phyloP scores from a whole-genome alignment of 2,113 vertebrate species.

The Rhineura floridana region DNA sequence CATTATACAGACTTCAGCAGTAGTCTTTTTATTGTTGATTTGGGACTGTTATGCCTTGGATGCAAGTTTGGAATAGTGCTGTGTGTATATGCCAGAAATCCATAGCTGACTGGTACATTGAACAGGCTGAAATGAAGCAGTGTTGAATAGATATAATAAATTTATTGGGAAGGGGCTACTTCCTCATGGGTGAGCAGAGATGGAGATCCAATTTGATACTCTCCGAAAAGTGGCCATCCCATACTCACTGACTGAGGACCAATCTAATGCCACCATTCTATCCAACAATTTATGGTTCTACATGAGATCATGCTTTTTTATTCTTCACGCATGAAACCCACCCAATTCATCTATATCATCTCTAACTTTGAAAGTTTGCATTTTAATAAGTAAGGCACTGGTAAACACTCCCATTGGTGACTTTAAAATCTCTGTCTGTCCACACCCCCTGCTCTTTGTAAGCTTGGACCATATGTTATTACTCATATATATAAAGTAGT shows the following conservation, averaged over 20 bases:
- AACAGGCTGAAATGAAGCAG: not conserved
- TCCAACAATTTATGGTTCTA: not conserved
- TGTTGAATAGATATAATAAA: not conserved
- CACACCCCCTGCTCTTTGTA: not conserved
- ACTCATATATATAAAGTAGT: conserved; percentile 29
- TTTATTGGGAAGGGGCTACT: not conserved
- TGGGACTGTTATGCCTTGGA: not conserved
- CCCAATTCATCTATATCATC: not conserved
- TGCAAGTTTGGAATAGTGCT: not conserved
- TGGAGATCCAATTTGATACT: not conserved
- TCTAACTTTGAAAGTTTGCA: not conserved
- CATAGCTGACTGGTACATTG: not conserved
- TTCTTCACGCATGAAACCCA: not conserved
- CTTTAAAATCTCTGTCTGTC: conserved; percentile 1
- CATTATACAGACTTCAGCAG: not conserved
- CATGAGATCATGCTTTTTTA: not conserved
- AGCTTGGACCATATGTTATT: conserved; percentile 1
- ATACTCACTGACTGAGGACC: not conserved
- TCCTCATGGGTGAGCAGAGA: not conserved
- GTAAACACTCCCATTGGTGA: not conserved
- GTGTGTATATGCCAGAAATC: not conserved
- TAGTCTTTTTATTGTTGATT: not conserved
- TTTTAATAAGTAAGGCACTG: not conserved
- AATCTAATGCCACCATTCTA: not conserved
- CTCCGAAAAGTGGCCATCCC: conserved; percentile 4